Conservation (phyloP, 2,113 vertebrate genomes). For the Hyaena hyaena region DNA sequence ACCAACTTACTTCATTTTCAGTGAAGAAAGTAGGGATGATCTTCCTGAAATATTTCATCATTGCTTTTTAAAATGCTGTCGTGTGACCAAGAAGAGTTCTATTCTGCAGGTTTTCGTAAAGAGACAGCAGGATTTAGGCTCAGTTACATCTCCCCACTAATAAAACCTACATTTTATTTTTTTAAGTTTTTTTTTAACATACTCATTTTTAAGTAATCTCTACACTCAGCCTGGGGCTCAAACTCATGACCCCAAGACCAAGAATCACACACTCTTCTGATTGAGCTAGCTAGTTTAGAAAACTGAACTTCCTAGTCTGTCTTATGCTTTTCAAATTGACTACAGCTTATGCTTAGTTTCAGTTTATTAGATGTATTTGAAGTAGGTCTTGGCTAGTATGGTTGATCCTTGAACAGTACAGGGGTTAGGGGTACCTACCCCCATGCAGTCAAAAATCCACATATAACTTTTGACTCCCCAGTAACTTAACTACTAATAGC, state of each 20-base stretch:
- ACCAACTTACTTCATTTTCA: not conserved
- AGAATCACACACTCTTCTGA: not conserved
- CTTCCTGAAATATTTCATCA: not conserved
- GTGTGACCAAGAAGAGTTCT: not conserved
- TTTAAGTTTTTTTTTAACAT: not conserved
- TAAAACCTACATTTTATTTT: not conserved
- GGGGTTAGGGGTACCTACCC: not conserved
- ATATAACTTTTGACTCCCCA: not conserved
- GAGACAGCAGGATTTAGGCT: not conserved
- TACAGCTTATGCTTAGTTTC: not conserved
- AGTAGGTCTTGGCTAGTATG: not conserved
- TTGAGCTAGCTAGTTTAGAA: not conserved
- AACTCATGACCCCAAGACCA: not conserved
- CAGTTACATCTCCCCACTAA: not conserved
- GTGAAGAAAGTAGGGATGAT: not conserved
- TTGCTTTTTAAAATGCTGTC: not conserved
- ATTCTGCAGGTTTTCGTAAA: not conserved
- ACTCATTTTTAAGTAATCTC: not conserved
- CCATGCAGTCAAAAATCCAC: not conserved
- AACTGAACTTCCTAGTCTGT: not conserved
- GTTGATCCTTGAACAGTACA: not conserved
- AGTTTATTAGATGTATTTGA: not conserved
- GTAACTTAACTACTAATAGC: not conserved
- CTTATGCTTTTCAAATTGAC: not conserved
- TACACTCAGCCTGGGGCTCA: not conserved